Percentiles rank a stretch among this genome's conserved stretches.
Conservation (phyloP, 2,888 invertebrate species). For the Eueremaeus valkanovi region DNA sequence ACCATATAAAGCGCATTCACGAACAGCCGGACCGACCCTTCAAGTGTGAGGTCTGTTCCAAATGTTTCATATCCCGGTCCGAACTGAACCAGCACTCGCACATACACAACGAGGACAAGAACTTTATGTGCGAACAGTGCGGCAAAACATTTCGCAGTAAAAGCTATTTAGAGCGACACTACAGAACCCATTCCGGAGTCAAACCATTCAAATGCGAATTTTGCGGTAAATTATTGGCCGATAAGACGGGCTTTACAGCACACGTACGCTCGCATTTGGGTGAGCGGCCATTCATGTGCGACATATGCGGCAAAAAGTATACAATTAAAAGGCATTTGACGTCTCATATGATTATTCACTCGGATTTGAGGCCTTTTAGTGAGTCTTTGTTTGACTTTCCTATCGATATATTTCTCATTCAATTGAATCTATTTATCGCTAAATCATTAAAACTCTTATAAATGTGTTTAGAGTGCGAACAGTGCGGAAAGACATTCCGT, state of each 20-base stretch:
- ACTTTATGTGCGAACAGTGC: constrained; percentile 48
- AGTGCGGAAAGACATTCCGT: constrained; percentile 45
- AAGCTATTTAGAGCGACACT: constrained; percentile 44
- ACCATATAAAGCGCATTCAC: constrained; percentile 47
- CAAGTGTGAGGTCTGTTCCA: constrained; percentile 47
- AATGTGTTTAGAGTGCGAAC: too few species aligned
- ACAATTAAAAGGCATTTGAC: constrained; percentile 46
- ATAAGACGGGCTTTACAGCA: constrained; percentile 43
- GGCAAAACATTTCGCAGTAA: constrained; percentile 49
- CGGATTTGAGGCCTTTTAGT: constrained; percentile 42
- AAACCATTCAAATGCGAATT: constrained; percentile 45
- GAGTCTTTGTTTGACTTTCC: too few species aligned
- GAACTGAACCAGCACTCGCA: constrained; percentile 47
- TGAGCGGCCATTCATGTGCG: constrained; percentile 47
- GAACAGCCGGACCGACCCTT: constrained; percentile 44
- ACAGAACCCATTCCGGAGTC: constrained; percentile 44
- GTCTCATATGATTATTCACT: constrained; percentile 45
- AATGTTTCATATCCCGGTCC: constrained; percentile 46
- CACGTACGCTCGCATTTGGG: constrained; percentile 47
- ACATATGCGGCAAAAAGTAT: constrained; percentile 47
- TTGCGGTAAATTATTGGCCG: constrained; percentile 44
- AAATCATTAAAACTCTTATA: too few species aligned
- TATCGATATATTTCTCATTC: too few species aligned
- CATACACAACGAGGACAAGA: constrained; percentile 48
- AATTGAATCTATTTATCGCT: too few species aligned